Percentiles rank a stretch among this genome's conserved stretches.
phyloP scores from a whole-genome alignment of 2,888 invertebrate species.

The Thalpophila matura region DNA sequence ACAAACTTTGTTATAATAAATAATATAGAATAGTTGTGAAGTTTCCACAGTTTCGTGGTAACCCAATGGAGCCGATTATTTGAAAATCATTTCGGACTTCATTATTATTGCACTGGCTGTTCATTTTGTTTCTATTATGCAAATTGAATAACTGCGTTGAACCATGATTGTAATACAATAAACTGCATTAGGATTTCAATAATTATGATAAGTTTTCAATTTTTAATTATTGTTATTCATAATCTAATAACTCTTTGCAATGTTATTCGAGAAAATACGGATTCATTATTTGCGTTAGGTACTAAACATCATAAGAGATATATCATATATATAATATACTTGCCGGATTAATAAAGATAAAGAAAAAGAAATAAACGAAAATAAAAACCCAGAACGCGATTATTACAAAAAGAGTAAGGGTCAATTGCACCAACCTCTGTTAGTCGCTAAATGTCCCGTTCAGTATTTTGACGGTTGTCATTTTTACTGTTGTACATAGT shows the following conservation, averaged over 20 bases:
- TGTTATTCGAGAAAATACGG: neutral
- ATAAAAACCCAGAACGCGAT: no score
- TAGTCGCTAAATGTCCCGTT: no score
- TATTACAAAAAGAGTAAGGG: no score
- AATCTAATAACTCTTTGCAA: neutral
- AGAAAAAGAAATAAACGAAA: no score
- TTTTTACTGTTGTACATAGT: no score
- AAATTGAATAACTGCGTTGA: conserved; percentile 8
- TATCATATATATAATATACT: no score
- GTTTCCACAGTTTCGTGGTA: conserved; percentile 29
- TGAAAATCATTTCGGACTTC: conserved; percentile 18
- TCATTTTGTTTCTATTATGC: conserved; percentile 9
- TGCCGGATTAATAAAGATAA: no score
- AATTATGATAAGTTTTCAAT: neutral
- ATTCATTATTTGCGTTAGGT: no score
- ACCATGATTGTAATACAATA: conserved; percentile 7
- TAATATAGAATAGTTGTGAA: conserved; percentile 50
- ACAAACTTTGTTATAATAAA: conserved; percentile 48
- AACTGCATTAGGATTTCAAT: neutral
- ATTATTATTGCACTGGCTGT: conserved; percentile 6
- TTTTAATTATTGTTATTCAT: neutral
- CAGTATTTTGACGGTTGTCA: no score
- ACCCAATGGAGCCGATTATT: conserved; percentile 38
- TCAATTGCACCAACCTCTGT: no score
- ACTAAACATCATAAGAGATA: no score